These are phyloP conservation scores for Epistrophe eligans DNA, from an alignment of 2,888 invertebrate genomes.

Conservation along the genomic window DNA sequence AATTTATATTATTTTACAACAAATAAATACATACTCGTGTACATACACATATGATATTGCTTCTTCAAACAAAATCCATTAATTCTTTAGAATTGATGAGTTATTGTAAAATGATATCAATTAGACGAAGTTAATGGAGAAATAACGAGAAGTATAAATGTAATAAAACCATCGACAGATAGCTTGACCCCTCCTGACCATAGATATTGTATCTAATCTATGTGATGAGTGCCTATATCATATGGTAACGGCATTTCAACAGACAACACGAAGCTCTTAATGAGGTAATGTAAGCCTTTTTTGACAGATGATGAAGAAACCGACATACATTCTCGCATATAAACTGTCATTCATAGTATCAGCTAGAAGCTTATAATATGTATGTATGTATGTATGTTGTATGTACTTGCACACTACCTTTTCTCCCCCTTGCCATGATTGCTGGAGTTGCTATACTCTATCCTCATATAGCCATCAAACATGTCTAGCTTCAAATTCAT, in stretches of 20 bases:
- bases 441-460: not conserved
- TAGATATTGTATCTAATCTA: constrained; percentile 23
- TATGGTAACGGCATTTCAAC: constrained; percentile 17
- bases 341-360: constrained; percentile 63
- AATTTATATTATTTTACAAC: constrained; percentile 50
- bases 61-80: constrained; percentile 43
- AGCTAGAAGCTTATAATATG: constrained; percentile 9
- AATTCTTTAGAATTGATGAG: constrained; percentile 61
- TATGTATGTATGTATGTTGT: constrained; percentile 4
- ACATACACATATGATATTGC: not conserved
- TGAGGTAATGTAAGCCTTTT: constrained; percentile 48
- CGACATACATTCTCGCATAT: constrained; percentile 41
- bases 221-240: constrained; percentile 15
- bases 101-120: constrained; percentile 67
- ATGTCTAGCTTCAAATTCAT: constrained; percentile 70
- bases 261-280: constrained; percentile 40
- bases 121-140: constrained; percentile 40
- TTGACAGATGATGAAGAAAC: constrained; percentile 35
- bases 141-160: constrained; percentile 29
- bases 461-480: constrained; percentile 36
- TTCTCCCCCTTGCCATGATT: not conserved
- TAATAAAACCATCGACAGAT: constrained; percentile 23
- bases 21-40: not conserved
- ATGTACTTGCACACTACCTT: not conserved
- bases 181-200: constrained; percentile 34